Base-by-base conservation (phyloP, 2,113 vertebrate species). In the Dunckerocampus dactyliophorus region DNA sequence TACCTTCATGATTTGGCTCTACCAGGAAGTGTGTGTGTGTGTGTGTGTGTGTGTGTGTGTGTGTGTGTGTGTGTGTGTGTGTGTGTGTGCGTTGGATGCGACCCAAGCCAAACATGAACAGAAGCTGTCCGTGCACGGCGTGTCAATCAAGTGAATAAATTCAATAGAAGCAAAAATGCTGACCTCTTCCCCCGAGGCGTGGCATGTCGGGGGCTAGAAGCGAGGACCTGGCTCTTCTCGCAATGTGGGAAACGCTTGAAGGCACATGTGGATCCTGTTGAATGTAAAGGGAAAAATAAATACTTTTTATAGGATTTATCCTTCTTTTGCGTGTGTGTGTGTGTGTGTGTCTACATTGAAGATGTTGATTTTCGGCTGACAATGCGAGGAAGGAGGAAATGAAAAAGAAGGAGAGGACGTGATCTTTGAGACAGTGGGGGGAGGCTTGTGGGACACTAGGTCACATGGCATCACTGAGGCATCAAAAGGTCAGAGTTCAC, bases 241-340 rank as follows among this genome's bases (percentile, higher is more conserved):
- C 69, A 75, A 71, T 79, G 76, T 74, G 82, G 77, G 57, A 73
- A 63, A 78, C 67, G 42, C 5, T 56, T n/a, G 12, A 47, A 68
- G 70, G 39, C 47, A 59, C 76, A 84, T 74, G 70, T 85, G 83
- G 79, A 80, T 80, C 65, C 76, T 75, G 80, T 83, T 80, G 76
- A 62, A 70, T 71, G 69, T 81, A 81, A 82, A 73, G 54, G 71
- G 69, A 64, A 83, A 81, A 82, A 82, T 82, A 83, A 85, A 84
- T 76, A 78, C 42, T 34, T 71, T 77, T 87, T 76, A 71, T 72
- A 72, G 42, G 60, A 69, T 82, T 81, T 69, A 63, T 68, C 45
- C 53, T 24, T 70, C 60, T 47, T 69, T 34, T 68, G 14, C 13
- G 46, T 47, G 46, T 47, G 46, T 47, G 46, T 47, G 14, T 47